Evolutionary conservation across 2,797 vertebrate species (phyloP), one percentile per base, ranked within the genome.

Genomic region (Emys orbicularis): DNA sequence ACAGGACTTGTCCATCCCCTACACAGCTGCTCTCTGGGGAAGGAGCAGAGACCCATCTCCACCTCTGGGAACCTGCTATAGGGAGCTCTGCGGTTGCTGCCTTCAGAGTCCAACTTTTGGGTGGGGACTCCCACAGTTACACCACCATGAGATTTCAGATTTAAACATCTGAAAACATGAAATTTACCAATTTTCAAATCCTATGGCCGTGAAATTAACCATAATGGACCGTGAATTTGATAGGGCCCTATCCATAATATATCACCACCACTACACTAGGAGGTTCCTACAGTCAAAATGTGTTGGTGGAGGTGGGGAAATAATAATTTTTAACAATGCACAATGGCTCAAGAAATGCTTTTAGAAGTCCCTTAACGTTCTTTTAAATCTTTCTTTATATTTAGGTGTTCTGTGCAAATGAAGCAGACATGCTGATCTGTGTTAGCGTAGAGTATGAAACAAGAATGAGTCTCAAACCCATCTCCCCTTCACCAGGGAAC

Each of bases 371-470:
- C n/a, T 21, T 68, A 37, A n/a, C 11, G 8, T 34, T 61, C 10
- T 53, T 86, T 81, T 90, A 37, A 8, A 56, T 93, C 29, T 74
- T 19, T 18, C 0, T 74, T 86, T 83, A 27, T 44, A 80, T 84
- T 91, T 74, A 56, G 84, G 85, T 86, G 3, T 87, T 87, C 49
- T 34, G 76, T 1, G 21, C 53, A 86, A 86, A 86, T 74, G 25
- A 23, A 61, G 0, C n/a, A 31, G 52, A 47, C 80, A 8, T 41
- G 34, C 72, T 27, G 72, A 76, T 44, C 41, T 88, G 89, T 95
- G 87, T 76, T 49, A 91, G 95, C 84, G 81, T 83, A 95, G 90
- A 61, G 92, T 91, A 94, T 95, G 86, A 91, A 94, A 81, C 93
- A 76, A 37, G 18, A 10, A 50, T 49, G 50, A 89, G 86, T 88